A percentile compares a stretch with the other conserved stretches of the same genome.
Evolutionary conservation across 2,888 invertebrate species (phyloP).

Genomic region (Rotaria magnacalcarata): DNA sequence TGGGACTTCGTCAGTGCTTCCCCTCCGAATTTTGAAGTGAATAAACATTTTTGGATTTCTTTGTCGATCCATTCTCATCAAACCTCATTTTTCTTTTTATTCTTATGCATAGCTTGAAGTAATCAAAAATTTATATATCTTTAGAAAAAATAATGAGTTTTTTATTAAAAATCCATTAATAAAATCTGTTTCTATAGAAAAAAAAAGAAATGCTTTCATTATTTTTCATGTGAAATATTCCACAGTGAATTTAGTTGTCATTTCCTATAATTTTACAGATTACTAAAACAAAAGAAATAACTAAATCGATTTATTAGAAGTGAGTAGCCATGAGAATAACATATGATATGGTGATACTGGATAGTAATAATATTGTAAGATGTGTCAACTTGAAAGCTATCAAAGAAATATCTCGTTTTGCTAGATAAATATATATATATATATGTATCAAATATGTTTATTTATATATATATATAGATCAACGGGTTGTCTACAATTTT

Average conservation of each 20-base stretch:
- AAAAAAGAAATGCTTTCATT: background rate
- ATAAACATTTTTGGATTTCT: background rate
- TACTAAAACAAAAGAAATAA: too few species aligned
- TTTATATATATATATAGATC: background rate
- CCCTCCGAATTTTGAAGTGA: background rate
- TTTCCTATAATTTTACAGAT: too few species aligned
- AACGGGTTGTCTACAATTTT: background rate
- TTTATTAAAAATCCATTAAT: background rate
- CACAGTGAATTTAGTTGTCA: background rate
- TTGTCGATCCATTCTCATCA: background rate
- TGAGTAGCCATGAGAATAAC: too few species aligned
- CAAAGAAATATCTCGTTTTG: background rate
- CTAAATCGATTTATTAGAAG: too few species aligned
- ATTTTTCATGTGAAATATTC: background rate
- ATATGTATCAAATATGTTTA: too few species aligned
- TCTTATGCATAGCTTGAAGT: background rate
- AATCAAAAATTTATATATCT: background rate
- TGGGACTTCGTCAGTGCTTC: background rate
- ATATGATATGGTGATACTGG: too few species aligned
- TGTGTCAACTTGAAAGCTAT: background rate
- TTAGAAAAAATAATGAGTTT: background rate
- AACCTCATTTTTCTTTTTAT: background rate
- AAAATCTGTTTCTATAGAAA: background rate
- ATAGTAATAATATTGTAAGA: background rate
- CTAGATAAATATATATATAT: background rate